Evolutionary conservation across 2,888 invertebrate genomes (phyloP), one percentile per base, ranked within the genome.

Genomic region (Galerucella calmariensis): DNA sequence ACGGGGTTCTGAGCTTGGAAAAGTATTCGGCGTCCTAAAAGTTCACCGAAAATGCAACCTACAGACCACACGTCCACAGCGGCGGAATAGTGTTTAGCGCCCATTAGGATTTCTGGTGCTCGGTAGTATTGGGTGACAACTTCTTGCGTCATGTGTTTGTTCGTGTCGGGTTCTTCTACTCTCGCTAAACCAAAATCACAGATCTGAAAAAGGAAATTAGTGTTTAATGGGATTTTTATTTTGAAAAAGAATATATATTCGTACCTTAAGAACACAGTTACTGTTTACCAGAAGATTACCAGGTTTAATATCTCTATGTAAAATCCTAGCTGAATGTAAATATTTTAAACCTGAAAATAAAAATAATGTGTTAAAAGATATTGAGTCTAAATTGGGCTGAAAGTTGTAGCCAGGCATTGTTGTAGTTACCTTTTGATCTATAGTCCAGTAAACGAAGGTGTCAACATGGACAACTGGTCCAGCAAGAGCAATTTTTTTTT

Each of bases 41-140:
- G 91, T 87, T 99, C 99, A 56, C 98, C 99, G 87, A 99, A 99
- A 88, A 99, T 99, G 89, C 99, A 99, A 65, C 99, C 99, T 63
- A 99, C 98, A 61, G 97, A 97, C 99, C 99, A 99, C 71, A 99
- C 97, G 87, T 99, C 99, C 63, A 99, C 97, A 5, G 98, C 97
- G 11, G 95, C 95, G 9, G 96, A 94, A 89, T 99, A 99, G 87
- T 98, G 97, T 83, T 95, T 94, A 46, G 99, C 97, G 46, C 99
- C 99, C 98, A 99, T 99, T 76, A 99, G 90, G 83, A 99, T 97
- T 90, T 99, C 99, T 0, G 99, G 99, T 27, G 99, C 98, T 79
- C 99, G 93, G 89, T 99, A 99, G 90, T 99, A 99, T 90, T 99
- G 99, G 80, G 99, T 99, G 77, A 99, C 99, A 78, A 99, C 99